phyloP scores from a whole-genome alignment of 2,113 vertebrate genomes.

The Ictalurus furcatus region DNA sequence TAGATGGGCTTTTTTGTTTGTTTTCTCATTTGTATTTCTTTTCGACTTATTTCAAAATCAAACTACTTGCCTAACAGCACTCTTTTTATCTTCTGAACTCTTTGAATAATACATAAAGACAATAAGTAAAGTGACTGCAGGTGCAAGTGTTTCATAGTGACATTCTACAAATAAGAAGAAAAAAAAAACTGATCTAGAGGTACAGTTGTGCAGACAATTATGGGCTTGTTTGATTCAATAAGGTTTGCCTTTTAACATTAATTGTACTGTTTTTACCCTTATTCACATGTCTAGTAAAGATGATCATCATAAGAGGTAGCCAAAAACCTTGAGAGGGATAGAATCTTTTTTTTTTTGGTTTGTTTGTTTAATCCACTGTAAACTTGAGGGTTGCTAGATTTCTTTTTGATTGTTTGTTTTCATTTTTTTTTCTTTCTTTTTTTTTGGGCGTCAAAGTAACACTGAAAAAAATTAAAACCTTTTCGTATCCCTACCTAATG shows the following conservation, averaged over 20 bases:
- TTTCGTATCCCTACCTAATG: slow-evolving; percentile 37
- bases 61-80: slow-evolving; percentile 83
- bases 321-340: slow-evolving; percentile 77
- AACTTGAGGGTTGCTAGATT: slow-evolving; percentile 73
- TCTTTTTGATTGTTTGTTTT: slow-evolving; percentile 46
- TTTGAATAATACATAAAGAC: slow-evolving; percentile 65
- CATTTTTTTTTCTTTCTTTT: slow-evolving; percentile 46
- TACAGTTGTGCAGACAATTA: slow-evolving; percentile 74
- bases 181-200: slow-evolving; percentile 46
- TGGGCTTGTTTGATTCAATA: slow-evolving; percentile 78
- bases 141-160: slow-evolving; percentile 64
- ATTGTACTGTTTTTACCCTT: slow-evolving; percentile 91
- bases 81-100: slow-evolving; percentile 79
- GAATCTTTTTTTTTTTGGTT: slow-evolving; percentile 71
- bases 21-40: slow-evolving; percentile 48
- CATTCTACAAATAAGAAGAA: slow-evolving; percentile 62
- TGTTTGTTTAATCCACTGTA: slow-evolving; percentile 83
- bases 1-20: slow-evolving; percentile 71
- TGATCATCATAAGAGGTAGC: slow-evolving; percentile 88
- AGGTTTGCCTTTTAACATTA: slow-evolving; percentile 98
- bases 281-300: slow-evolving; percentile 92
- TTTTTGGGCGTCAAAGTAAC: slow-evolving; percentile 56
- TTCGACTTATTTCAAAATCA: slow-evolving; percentile 60
- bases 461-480: slow-evolving; percentile 42
- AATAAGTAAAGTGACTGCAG: slow-evolving; percentile 68